Base-by-base conservation (phyloP, 37 sponge, comb jelly and placozoan species). In the Geodia barretti region DNA sequence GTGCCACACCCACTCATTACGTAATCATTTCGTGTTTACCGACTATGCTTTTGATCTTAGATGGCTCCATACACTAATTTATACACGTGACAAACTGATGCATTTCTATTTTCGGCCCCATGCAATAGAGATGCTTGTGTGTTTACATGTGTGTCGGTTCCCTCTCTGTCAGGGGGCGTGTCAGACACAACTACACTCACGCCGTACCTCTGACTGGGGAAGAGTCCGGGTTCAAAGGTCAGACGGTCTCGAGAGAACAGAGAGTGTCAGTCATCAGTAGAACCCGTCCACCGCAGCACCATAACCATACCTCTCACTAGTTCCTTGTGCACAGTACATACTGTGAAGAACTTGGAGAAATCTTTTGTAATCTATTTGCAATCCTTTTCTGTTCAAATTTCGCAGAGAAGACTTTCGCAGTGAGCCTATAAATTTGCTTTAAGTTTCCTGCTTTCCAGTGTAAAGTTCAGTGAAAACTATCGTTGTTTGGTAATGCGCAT, bases 191-290 rank as follows among this genome's bases (percentile, higher is more conserved):
- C 33, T 93, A 89, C 67, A 85, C 82, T 1, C 93, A 93, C 78
- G 86, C 86, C 24, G 89, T 93, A 26, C 84, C 73, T 14, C 36
- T 33, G n/a, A 60, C 60, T 23, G 11, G 36, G 0, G 64, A 64
- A 29, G 36, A 72, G 3, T 81, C 93, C 11, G 0, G 5, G 23
- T 89, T 86, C 59, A 82, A 21, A 36, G 86, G 83, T 40, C 20
- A 38, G 40, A 23, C 8, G 14, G 65, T 93, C 5, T 24, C 30
- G 19, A 72, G 80, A 74, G 79, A 86, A 4, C 85, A 87, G 65
- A 89, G 93, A 71, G 76, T 93, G 5, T 93, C 93, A 0, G 35
- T 93, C 40, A 89, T 93, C 4, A 71, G 76, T 67, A 80, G 93
- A 83, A 89, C 86, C 38, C 1, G 42, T 67, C 85, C 89, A 30